Evolutionary conservation across 2,113 vertebrate species (phyloP), one percentile per base, ranked within the genome.

Genomic region (Scomber japonicus): DNA sequence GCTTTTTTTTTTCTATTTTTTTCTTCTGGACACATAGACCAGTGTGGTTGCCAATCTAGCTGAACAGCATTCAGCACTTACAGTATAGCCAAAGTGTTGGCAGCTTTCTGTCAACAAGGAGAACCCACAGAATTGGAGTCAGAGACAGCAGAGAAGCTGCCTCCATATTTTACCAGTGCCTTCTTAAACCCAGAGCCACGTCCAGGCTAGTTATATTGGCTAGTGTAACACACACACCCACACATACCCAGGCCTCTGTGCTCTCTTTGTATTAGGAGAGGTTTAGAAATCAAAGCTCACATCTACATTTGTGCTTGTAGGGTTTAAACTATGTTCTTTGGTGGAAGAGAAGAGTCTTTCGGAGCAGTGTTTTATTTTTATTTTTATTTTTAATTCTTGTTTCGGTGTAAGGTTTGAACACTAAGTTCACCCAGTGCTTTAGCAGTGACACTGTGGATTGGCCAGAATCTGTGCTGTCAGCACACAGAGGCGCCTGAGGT

Each of bases 91-190:
- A 90, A 91, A 84, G 85, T 63, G 74, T 88, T 46, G 69, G 77
- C 73, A 78, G 75, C 73, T 88, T 69, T 69, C 80, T 81, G 82
- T 80, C 83, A 81, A 48, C 77, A 77, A n/a, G 15, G 30, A 30
- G 51, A 81, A 62, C 66, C 87, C 65, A 59, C 87, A 76, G 80
- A 89, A 68, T 69, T n/a, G 35, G 65, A 88, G 72, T 44, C 45
- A 44, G 71, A 79, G 69, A 77, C 27, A 69, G 73, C 82, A 51
- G 81, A 86, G 80, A 86, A 75, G 87, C 91, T 90, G 90, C 83
- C 86, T 91, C 85, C 72, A 81, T 78, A 6, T 86, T 81, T 59
- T 71, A 86, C 80, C 89, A 92, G 92, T 93, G 91, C 90, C 93
- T 93, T 94, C 77, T 88, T 76, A 54, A 88, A 86, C 65, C 45